These are phyloP conservation scores for Glyphotaelius pellucidus DNA, from an alignment of 2,888 invertebrate species.

Conservation along the genomic window DNA sequence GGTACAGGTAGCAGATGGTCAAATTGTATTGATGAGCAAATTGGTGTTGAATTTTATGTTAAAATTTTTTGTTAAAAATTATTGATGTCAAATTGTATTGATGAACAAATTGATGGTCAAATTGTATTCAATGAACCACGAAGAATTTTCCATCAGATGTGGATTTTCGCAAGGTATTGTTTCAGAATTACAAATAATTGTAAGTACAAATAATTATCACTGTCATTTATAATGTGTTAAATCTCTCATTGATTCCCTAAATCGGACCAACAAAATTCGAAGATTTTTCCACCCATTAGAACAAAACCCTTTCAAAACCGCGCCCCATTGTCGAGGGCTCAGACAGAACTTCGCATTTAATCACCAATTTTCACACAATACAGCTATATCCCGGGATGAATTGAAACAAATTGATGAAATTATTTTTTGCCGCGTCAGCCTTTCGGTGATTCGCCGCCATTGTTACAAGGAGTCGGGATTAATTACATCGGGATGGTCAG, in stretches of 20 bases:
- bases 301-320: constrained; percentile 58
- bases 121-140: too few relatives aligned
- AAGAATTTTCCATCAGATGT: too few relatives aligned
- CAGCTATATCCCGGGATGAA: constrained; percentile 60
- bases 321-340: constrained; percentile 47
- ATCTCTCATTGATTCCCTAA: not conserved
- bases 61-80: too few relatives aligned
- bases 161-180: too few relatives aligned
- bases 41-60: too few relatives aligned
- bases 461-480: constrained; percentile 57
- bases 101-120: too few relatives aligned
- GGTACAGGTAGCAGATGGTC: too few relatives aligned
- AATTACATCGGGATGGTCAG: constrained; percentile 55
- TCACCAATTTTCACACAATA: constrained; percentile 64
- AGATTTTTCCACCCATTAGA: constrained; percentile 44
- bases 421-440: constrained; percentile 59
- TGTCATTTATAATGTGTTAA: too few relatives aligned
- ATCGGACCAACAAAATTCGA: not conserved
- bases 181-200: too few relatives aligned
- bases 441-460: constrained; percentile 56
- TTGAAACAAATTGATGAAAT: constrained; percentile 64
- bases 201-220: too few relatives aligned
- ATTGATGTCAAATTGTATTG: too few relatives aligned
- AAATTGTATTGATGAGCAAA: too few relatives aligned
- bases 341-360: constrained; percentile 63